phyloP scores from a whole-genome alignment of 2,113 vertebrate species.

The Phrynosoma blainvillii region DNA sequence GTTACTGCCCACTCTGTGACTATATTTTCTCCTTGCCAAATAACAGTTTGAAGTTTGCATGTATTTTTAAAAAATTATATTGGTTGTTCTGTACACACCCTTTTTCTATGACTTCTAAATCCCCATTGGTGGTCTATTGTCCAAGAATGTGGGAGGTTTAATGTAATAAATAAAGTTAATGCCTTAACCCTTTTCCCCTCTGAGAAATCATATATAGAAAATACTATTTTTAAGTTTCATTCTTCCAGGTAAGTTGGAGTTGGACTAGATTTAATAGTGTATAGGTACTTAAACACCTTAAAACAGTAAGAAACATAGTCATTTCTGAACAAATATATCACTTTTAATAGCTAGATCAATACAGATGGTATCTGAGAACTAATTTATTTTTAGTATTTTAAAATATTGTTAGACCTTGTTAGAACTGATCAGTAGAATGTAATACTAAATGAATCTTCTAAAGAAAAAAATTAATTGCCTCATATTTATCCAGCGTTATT shows the following conservation, averaged over 20 bases:
- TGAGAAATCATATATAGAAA: neutral
- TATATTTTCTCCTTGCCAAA: neutral
- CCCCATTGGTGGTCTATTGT: neutral
- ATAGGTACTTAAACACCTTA: no score
- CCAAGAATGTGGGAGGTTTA: neutral
- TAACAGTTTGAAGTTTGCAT: neutral
- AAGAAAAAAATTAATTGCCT: neutral
- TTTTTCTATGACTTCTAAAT: neutral
- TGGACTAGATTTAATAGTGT: neutral
- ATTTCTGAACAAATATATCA: neutral
- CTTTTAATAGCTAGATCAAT: slow-evolving; percentile 25
- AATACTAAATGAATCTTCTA: neutral
- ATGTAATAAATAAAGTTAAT: neutral
- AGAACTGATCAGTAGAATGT: neutral
- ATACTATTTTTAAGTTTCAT: neutral
- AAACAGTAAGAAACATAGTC: neutral
- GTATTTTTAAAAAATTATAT: neutral
- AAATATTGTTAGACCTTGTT: neutral
- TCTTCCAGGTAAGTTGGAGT: neutral
- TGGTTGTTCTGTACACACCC: neutral
- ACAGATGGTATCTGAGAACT: neutral
- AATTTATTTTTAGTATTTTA: neutral
- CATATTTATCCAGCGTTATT: neutral
- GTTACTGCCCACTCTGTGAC: neutral
- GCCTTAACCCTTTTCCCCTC: neutral